Evolutionary conservation across 2,888 invertebrate genomes (phyloP).

Genomic region (Dioctria linearis): DNA sequence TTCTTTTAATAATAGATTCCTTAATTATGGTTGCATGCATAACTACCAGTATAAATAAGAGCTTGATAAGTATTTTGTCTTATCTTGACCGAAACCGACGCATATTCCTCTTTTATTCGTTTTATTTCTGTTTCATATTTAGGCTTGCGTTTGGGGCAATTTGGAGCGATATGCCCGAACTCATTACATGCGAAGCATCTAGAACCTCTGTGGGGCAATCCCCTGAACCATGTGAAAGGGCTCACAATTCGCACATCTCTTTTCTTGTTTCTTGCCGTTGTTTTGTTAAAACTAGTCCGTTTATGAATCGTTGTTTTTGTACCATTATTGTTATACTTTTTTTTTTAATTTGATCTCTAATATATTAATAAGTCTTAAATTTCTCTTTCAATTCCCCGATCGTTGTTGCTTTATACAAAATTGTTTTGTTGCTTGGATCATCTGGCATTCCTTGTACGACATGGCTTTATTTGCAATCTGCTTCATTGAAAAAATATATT

Average conservation of each 20-base stretch:
- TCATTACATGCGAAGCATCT: slow-evolving; percentile 47
- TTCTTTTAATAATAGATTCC: neutral
- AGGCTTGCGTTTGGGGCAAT: neutral
- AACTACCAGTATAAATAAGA: neutral
- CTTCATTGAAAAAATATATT: slow-evolving; percentile 55
- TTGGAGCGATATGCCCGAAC: neutral
- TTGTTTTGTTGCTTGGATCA: slow-evolving; percentile 52
- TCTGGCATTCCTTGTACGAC: slow-evolving; percentile 52
- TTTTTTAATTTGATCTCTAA: slow-evolving; percentile 4
- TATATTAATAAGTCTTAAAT: slow-evolving; percentile 7
- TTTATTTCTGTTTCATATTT: neutral
- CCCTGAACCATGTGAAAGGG: slow-evolving; percentile 46
- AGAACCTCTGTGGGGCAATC: slow-evolving; percentile 42
- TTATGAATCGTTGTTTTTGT: neutral
- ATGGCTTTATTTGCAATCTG: slow-evolving; percentile 53
- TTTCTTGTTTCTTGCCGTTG: neutral
- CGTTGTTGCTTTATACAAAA: slow-evolving; percentile 25
- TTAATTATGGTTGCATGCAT: neutral
- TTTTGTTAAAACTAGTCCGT: neutral
- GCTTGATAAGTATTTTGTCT: neutral
- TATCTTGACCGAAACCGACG: neutral
- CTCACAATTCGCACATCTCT: slow-evolving; percentile 52
- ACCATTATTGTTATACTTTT: neutral
- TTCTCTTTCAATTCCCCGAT: slow-evolving; percentile 11
- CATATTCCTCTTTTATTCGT: neutral